phyloP scores from a whole-genome alignment of 2,888 invertebrate genomes.

The Dasysyrphus tricinctus region DNA sequence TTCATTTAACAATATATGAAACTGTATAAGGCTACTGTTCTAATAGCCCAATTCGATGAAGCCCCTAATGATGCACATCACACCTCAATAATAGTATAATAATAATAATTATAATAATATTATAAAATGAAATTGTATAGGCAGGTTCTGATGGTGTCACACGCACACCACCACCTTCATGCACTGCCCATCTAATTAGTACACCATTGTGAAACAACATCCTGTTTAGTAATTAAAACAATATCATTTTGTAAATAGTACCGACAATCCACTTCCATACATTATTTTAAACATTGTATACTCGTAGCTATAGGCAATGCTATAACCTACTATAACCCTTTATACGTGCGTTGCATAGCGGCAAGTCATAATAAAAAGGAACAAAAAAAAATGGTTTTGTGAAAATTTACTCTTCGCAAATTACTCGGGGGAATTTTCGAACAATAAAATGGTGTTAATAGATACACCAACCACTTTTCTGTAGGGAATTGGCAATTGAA shows the following conservation, averaged over 20 bases:
- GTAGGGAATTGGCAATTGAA: constrained; percentile 43
- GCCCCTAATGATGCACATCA: constrained; percentile 25
- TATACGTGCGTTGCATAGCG: neutral
- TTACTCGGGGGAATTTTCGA: constrained; percentile 35
- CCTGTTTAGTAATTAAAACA: constrained; percentile 73
- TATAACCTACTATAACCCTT: neutral
- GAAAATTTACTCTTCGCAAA: constrained; percentile 22
- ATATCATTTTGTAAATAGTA: constrained; percentile 64
- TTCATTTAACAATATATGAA: neutral
- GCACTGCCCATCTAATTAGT: constrained; percentile 56
- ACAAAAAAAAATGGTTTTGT: neutral
- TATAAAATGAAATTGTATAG: constrained; percentile 8
- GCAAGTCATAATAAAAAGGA: neutral
- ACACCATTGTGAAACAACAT: constrained; percentile 60
- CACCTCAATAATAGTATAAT: constrained; percentile 19
- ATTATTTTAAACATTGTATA: neutral
- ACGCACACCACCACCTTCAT: neutral
- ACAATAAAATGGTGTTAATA: constrained; percentile 50
- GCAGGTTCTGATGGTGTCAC: neutral
- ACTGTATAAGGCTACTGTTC: constrained; percentile 21
- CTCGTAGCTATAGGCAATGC: neutral
- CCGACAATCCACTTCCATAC: constrained; percentile 44
- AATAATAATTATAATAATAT: constrained; percentile 2
- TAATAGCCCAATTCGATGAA: constrained; percentile 3
- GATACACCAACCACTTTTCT: neutral